Evolutionary conservation across 2,888 invertebrate genomes (phyloP).

Genomic region (Plutella xylostella): DNA sequence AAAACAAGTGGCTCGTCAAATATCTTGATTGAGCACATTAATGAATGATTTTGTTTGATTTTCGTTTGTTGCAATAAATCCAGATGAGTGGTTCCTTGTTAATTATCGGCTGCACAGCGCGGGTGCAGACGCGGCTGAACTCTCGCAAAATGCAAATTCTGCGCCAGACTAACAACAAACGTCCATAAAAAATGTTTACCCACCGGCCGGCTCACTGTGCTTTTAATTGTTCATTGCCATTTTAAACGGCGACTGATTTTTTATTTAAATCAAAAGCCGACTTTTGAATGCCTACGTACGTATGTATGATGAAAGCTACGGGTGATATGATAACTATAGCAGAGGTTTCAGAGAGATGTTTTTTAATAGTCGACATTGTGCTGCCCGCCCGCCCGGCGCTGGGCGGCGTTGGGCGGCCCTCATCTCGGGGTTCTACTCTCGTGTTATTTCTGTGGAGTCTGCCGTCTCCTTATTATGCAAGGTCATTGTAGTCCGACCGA

Average conservation of each 20-base stretch:
- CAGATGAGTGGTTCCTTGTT: constrained; percentile 47
- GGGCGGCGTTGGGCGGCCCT: no score
- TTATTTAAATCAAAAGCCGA: not conserved
- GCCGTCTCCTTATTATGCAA: constrained; percentile 38
- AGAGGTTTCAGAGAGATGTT: not conserved
- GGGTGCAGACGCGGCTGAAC: constrained; percentile 34
- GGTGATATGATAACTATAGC: not conserved
- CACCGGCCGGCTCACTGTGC: constrained; percentile 34
- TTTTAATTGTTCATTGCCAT: constrained; percentile 42
- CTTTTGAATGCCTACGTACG: not conserved
- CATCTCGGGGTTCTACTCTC: constrained; percentile 9
- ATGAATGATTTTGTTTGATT: constrained; percentile 36
- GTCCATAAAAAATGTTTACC: constrained; percentile 45
- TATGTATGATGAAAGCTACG: not conserved
- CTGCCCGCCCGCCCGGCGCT: no score
- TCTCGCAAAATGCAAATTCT: constrained; percentile 20
- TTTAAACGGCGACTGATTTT: constrained; percentile 7
- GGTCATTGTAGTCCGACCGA: constrained; percentile 32
- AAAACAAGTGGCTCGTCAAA: not conserved
- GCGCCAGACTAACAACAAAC: constrained; percentile 24
- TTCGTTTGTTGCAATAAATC: constrained; percentile 48
- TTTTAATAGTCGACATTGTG: no score
- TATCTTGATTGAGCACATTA: constrained; percentile 13
- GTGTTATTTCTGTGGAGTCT: constrained; percentile 21
- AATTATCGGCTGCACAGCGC: constrained; percentile 38